phyloP scores from a whole-genome alignment of 53 echinoderm and acorn worm genomes.

The Glandiceps talaboti region DNA sequence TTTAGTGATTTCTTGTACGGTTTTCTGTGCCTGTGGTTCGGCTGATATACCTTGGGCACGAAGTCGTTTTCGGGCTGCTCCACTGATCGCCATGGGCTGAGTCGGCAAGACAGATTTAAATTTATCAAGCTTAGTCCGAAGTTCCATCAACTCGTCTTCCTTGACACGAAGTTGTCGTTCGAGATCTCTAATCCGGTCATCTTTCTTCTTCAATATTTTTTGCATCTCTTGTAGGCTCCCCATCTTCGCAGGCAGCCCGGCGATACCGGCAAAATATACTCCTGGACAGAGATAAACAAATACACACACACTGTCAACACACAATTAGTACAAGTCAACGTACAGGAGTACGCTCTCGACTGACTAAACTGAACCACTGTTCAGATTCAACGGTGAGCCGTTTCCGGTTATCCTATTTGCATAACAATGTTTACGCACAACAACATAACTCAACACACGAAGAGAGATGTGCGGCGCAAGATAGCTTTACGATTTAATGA shows the following conservation, averaged over 20 bases:
- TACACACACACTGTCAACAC: background rate
- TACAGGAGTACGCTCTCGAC: background rate
- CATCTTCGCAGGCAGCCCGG: constrained; percentile 24
- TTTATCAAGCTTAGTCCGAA: constrained; percentile 83
- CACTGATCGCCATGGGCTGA: constrained; percentile 52
- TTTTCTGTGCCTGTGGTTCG: constrained; percentile 75
- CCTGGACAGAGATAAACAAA: background rate
- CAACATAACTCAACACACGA: background rate
- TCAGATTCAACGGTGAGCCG: background rate
- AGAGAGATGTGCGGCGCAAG: no score
- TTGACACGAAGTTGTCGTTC: constrained; percentile 38
- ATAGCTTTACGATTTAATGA: no score
- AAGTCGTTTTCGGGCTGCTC: constrained; percentile 46
- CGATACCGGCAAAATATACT: background rate
- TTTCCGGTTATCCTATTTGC: background rate
- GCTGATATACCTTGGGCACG: constrained; percentile 90
- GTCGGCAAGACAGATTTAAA: constrained; percentile 89
- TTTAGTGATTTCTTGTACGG: constrained; percentile 60
- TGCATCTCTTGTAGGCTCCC: constrained; percentile 85
- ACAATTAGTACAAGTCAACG: background rate
- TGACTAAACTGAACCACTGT: background rate
- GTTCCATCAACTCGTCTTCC: constrained; percentile 80
- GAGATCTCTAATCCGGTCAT: constrained; percentile 62
- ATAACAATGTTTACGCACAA: background rate
- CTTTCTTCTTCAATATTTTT: constrained; percentile 70